These are phyloP conservation scores for Ostrea denselamellosa DNA, from an alignment of 1,140 invertebrate species.

Conservation along the genomic window DNA sequence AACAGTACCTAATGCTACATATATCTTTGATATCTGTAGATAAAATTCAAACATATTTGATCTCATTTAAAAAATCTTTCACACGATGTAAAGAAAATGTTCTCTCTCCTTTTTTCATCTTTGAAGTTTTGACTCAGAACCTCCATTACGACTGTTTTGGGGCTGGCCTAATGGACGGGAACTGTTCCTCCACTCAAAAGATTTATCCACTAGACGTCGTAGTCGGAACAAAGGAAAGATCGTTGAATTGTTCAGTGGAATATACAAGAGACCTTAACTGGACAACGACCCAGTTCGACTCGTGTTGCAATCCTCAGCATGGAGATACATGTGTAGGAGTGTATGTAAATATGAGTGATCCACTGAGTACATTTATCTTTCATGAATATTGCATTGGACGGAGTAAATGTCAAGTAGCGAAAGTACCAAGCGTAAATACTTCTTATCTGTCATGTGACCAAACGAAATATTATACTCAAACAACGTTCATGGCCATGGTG, in stretches of 20 bases:
- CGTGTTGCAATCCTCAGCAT: background rate
- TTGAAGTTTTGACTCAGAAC: background rate
- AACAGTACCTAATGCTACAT: too few relatives aligned
- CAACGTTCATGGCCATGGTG: conserved; percentile 10
- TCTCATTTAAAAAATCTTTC: too few relatives aligned
- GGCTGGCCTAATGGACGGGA: conserved; percentile 18
- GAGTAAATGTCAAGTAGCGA: background rate
- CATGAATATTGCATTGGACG: conserved; percentile 24
- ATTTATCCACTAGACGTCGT: background rate
- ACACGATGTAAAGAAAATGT: too few relatives aligned
- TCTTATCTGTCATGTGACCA: background rate
- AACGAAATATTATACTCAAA: background rate
- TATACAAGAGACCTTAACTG: conserved; percentile 17
- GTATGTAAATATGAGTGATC: background rate
- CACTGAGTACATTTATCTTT: background rate
- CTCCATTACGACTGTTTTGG: conserved; percentile 26
- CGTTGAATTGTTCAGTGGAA: background rate
- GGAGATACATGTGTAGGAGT: background rate
- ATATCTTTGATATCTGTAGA: too few relatives aligned
- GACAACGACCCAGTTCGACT: background rate
- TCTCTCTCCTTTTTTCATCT: background rate
- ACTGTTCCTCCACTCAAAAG: background rate
- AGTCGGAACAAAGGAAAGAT: background rate
- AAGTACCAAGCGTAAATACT: background rate
- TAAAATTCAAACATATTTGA: too few relatives aligned